A percentile compares a stretch with the other conserved stretches of the same genome.
Evolutionary conservation across 2,888 invertebrate genomes (phyloP).

Genomic region (Globia sparganii): DNA sequence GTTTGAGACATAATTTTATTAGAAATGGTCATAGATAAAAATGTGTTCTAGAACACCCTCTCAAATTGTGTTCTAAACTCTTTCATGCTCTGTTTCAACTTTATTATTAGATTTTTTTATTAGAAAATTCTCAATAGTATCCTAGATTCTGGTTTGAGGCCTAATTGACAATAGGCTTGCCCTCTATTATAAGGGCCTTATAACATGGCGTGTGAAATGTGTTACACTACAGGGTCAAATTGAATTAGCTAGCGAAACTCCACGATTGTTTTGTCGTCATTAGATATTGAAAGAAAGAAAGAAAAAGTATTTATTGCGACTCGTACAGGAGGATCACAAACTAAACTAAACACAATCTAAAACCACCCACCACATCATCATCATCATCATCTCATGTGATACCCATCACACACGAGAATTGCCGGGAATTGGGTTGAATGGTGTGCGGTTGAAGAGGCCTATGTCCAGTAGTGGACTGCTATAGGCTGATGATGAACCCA

Average conservation of each 20-base stretch:
- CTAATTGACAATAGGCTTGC: background rate
- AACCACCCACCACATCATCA: no score
- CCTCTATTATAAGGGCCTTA: background rate
- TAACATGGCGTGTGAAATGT: background rate
- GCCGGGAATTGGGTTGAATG: no score
- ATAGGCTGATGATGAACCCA: background rate
- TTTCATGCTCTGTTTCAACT: background rate
- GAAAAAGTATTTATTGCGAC: no score
- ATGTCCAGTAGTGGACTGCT: background rate
- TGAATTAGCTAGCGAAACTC: background rate
- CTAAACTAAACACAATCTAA: no score
- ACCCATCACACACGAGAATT: background rate
- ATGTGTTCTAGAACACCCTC: no score
- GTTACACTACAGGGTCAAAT: no score
- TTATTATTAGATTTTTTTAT: background rate
- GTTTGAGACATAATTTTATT: background rate
- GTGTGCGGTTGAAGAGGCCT: background rate
- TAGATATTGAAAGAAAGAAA: no score
- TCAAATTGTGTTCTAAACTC: background rate
- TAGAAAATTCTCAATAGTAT: background rate
- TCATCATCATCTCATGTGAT: no score
- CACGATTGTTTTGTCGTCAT: background rate
- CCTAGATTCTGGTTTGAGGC: background rate
- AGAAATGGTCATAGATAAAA: background rate
- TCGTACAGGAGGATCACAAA: no score